Evolutionary conservation across 1,140 invertebrate species (phyloP), one percentile per base, ranked within the genome.

Genomic region (Eurytemora carolleeae): DNA sequence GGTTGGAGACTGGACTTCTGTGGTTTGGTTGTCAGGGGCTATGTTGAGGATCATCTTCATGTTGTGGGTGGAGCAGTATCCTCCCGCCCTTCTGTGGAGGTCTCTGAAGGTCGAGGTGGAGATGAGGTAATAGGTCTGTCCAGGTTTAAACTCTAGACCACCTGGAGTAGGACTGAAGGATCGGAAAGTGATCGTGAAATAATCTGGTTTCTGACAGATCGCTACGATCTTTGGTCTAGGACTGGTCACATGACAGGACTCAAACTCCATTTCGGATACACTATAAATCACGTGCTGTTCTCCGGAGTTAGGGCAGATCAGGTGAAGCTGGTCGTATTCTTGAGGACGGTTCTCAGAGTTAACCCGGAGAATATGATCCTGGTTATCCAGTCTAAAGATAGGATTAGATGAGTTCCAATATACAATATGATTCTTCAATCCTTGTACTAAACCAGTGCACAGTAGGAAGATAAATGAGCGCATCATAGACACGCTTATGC

Each of bases 11-110:
- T 44, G 7, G 7, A 44, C n/a, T 44, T 44, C 31, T 44, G 7
- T 7, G 7, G 31, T 12, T 44, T 44, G 31, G 31, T 44, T n/a
- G 31, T 57, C 24, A 25, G 12, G 18, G 17, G 44, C 21, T 12
- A 92, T 87, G 73, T 92, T 91, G 75, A 94, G 93, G 23, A 93
- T 86, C 54, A 93, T 84, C 77, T 91, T 92, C 89, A 93, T 94
- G 76, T 93, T 91, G 71, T 93, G 82, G 64, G 83, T 86, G 52
- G 84, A 80, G 76, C 90, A 94, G 58, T 87, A 80, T 53, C 87
- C 87, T 54, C 88, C 87, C 71, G 92, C 87, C 67, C 87, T 81
- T 69, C 87, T 79, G 71, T 93, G 86, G 66, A 92, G 74, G 70
- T 91, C 87, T 69, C 91, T 86, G 71, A 85, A 85, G 64, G 86